Conservation (phyloP, 2,888 invertebrate genomes). For the Trichogramma dendrolimi region DNA sequence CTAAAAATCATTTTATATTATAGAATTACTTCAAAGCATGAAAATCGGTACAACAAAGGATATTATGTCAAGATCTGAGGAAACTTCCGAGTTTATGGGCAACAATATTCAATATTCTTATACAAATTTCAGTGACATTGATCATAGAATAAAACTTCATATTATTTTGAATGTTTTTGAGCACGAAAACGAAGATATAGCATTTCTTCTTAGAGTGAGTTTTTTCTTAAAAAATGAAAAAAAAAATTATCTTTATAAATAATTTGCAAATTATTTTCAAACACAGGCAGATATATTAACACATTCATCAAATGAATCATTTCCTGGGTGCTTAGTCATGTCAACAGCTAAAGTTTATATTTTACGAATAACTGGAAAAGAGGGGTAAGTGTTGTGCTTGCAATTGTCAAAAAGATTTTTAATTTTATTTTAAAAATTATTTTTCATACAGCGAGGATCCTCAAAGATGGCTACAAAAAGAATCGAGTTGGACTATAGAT, state of each 20-base stretch:
- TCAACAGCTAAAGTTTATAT: constrained; percentile 57
- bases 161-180: constrained; percentile 58
- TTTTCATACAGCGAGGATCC: constrained; percentile 52
- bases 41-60: constrained; percentile 50
- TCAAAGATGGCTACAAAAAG: constrained; percentile 55
- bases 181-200: constrained; percentile 56
- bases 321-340: constrained; percentile 55
- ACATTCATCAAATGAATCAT: constrained; percentile 44
- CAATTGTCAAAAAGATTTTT: neutral
- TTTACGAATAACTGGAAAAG: constrained; percentile 53
- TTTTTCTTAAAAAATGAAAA: constrained; percentile 8
- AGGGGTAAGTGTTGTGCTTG: constrained; percentile 42
- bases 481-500: constrained; percentile 53
- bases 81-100: constrained; percentile 35
- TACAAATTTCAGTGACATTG: constrained; percentile 56
- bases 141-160: constrained; percentile 60
- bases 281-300: constrained; percentile 50
- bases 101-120: constrained; percentile 56
- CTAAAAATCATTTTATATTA: constrained; percentile 8
- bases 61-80: constrained; percentile 44
- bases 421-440: neutral
- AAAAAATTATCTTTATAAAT: neutral
- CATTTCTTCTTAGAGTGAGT: constrained; percentile 54
- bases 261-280: constrained; percentile 6
- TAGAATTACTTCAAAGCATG: constrained; percentile 55